Evolutionary conservation across 2,113 vertebrate species (phyloP).

Genomic region (Anhinga anhinga): DNA sequence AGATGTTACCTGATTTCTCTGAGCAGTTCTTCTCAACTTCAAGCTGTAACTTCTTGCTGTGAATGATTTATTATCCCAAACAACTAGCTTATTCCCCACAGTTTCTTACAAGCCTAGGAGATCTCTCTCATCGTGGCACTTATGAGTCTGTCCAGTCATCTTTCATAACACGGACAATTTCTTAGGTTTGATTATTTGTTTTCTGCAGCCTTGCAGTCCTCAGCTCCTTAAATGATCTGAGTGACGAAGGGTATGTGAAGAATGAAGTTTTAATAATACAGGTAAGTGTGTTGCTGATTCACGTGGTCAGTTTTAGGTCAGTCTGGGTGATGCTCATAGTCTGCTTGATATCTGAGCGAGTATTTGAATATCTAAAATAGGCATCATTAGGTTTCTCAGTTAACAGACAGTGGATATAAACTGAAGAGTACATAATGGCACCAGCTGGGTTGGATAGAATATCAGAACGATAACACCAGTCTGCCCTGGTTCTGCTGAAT

Average conservation of each 20-base stretch:
- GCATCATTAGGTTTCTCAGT: not conserved
- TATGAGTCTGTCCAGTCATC: not conserved
- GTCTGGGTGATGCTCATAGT: not conserved
- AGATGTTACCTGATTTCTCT: not conserved
- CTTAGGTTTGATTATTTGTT: not conserved
- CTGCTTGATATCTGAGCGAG: not conserved
- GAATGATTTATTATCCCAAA: not conserved
- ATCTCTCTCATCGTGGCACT: not conserved
- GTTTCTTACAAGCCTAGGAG: not conserved
- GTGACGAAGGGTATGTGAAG: not conserved
- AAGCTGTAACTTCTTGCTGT: not conserved
- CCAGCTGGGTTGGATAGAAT: not conserved
- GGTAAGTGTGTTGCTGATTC: not conserved
- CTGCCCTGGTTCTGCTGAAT: not conserved
- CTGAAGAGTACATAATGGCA: accelerated
- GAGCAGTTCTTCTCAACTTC: not conserved
- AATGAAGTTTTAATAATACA: not conserved
- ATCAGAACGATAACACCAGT: accelerated
- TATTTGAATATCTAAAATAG: not conserved
- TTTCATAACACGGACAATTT: not conserved
- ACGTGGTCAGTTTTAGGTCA: not conserved
- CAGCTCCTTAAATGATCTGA: not conserved
- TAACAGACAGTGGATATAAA: not conserved
- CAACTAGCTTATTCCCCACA: not conserved
- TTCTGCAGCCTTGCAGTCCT: not conserved